Base-by-base conservation (phyloP, 2,888 invertebrate genomes). In the Trachelus stipa region DNA sequence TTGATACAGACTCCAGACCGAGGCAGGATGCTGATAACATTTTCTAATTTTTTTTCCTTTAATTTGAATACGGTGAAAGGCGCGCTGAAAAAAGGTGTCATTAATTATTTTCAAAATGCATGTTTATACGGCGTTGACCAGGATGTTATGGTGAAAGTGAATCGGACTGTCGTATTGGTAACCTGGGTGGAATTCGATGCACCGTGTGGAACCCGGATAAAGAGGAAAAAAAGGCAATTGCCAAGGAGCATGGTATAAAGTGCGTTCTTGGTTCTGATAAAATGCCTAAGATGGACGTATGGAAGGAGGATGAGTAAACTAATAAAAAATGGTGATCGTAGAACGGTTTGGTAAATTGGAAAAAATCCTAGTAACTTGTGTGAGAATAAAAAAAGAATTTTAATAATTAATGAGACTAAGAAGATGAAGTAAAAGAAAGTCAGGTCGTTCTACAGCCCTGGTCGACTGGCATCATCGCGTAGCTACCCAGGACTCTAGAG, bases 81-180 rank as follows among this genome's bases (percentile, higher is more conserved):
- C 23, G 40, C 15, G 23, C 23, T 56, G 15, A 56, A 56, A 40
- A 40, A 23, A 56, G 56, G 56, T 56, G 56, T 56, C 56, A 23
- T 56, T 40, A 40, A 40, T 40, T 56, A 56, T 56, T 56, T 56
- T 23, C 23, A 56, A 56, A 56, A 56, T 6, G 23, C 77, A 79
- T 81, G 80, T 82, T 82, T 80, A 82, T 79, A 75, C 79, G 80
- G 77, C 78, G 80, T 77, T 76, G 73, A 68, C 76, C 76, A 77
- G 78, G 76, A 79, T 74, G 73, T 77, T 74, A 76, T 79, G 83
- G 81, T 84, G 82, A 85, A 83, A 84, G 84, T 81, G 80, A 84
- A 82, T 82, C 82, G 79, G 80, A 83, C 76, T 79, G 74, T 80
- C 77, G 82, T 82, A 82, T 85, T 76, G 81, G 80, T 83, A 82